These are phyloP conservation scores for Proisotoma minuta DNA, from an alignment of 2,888 invertebrate species.

Conservation along the genomic window DNA sequence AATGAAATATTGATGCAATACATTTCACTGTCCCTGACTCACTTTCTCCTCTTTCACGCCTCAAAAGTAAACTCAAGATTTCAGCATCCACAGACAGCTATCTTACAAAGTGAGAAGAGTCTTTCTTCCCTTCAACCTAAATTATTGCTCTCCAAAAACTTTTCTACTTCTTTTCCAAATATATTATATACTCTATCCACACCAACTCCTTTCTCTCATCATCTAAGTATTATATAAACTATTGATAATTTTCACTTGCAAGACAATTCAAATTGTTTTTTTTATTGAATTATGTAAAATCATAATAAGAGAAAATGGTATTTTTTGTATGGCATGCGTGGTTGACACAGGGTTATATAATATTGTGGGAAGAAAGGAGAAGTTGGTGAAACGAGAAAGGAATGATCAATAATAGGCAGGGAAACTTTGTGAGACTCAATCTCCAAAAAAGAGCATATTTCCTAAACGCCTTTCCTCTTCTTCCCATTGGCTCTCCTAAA, in stretches of 20 bases:
- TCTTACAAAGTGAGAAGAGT: slow-evolving; percentile 8
- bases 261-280: background rate
- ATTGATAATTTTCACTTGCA: background rate
- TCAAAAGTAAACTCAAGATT: slow-evolving; percentile 5
- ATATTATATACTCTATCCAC: too few species aligned
- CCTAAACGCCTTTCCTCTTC: slow-evolving; percentile 17
- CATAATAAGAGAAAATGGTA: slow-evolving; percentile 9
- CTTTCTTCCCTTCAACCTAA: slow-evolving; percentile 13
- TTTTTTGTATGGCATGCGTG: slow-evolving; percentile 24
- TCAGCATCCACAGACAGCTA: slow-evolving; percentile 9
- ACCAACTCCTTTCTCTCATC: slow-evolving; percentile 24
- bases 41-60: slow-evolving; percentile 6
- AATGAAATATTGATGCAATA: slow-evolving; percentile 48
- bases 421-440: background rate
- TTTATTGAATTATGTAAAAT: background rate
- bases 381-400: slow-evolving; percentile 21
- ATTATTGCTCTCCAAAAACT: slow-evolving; percentile 16
- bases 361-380: too few species aligned
- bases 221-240: slow-evolving; percentile 28
- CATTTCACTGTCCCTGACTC: slow-evolving; percentile 28
- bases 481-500: slow-evolving; percentile 22
- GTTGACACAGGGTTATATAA: background rate
- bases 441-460: slow-evolving; percentile 19
- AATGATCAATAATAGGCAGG: slow-evolving; percentile 35
- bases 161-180: background rate